These are phyloP conservation scores for Gymnothorax javanicus DNA, from an alignment of 2,797 vertebrate genomes.

Conservation along the genomic window DNA sequence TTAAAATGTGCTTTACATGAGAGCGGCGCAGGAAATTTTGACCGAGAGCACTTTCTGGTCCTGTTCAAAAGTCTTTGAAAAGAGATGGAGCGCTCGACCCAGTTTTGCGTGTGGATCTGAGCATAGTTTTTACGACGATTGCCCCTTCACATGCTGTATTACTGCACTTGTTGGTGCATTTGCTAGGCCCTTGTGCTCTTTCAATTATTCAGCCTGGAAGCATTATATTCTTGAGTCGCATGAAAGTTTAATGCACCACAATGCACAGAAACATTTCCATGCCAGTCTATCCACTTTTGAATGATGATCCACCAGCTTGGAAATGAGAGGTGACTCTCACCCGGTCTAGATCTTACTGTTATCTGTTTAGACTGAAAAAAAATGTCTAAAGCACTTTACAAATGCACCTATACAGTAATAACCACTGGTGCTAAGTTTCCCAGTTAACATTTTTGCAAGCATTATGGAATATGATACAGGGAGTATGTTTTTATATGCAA, in stretches of 20 bases:
- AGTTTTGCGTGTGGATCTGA: slow-evolving; percentile 35
- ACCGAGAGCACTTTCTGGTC: slow-evolving; percentile 11
- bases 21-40: not conserved
- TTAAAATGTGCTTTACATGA: not conserved
- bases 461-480: too few relatives aligned
- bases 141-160: slow-evolving; percentile 28
- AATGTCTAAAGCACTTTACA: not conserved
- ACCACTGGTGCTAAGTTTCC: not conserved
- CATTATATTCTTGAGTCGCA: slow-evolving; percentile 47
- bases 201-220: slow-evolving; percentile 44
- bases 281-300: slow-evolving; percentile 30
- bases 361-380: not conserved
- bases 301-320: slow-evolving; percentile 1
- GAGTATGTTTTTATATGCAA: not conserved
- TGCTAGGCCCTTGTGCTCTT: slow-evolving; percentile 27
- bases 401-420: not conserved
- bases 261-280: slow-evolving; percentile 22
- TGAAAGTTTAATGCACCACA: slow-evolving; percentile 37
- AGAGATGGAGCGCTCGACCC: slow-evolving; percentile 30
- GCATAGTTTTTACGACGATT: slow-evolving; percentile 40
- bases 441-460: too few relatives aligned
- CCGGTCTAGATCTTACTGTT: not conserved
- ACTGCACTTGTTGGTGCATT: slow-evolving; percentile 28
- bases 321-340: not conserved
- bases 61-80: not conserved